Evolutionary conservation across 2,113 vertebrate genomes (phyloP).

Genomic region (Megaleporinus macrocephalus): DNA sequence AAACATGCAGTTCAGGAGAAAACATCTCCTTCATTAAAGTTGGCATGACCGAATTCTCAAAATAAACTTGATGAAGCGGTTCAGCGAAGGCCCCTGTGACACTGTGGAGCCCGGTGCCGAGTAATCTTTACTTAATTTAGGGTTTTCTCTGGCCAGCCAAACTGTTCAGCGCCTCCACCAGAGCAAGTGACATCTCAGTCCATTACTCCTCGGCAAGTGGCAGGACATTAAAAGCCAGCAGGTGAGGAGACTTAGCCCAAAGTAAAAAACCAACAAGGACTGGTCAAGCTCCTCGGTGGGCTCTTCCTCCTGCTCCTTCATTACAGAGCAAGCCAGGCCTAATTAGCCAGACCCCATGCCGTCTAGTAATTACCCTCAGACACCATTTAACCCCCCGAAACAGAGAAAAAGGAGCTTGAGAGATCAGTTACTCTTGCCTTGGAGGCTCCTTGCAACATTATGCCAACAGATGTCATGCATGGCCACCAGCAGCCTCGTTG

Average conservation of each 20-base stretch:
- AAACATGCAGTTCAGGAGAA: not conserved
- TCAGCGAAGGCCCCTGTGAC: not conserved
- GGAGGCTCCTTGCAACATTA: constrained; percentile 58
- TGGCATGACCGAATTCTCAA: not conserved
- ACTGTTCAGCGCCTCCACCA: not conserved
- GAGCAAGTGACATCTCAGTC: constrained; percentile 47
- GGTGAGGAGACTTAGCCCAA: constrained; percentile 52
- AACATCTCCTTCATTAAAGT: not conserved
- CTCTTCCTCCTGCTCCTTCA: constrained; percentile 50
- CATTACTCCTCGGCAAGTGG: constrained; percentile 56
- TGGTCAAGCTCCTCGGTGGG: constrained; percentile 49
- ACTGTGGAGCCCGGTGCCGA: not conserved
- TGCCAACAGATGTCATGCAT: constrained; percentile 65
- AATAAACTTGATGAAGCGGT: not conserved
- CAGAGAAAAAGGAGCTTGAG: constrained; percentile 50
- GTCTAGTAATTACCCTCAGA: constrained; percentile 64
- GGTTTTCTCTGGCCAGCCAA: not conserved
- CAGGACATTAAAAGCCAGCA: constrained; percentile 59
- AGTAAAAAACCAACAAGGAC: constrained; percentile 61
- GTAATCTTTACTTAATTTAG: constrained; percentile 16
- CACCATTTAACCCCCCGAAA: constrained; percentile 50
- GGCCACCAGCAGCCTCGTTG: constrained; percentile 51
- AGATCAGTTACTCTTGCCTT: constrained; percentile 61
- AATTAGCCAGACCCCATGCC: constrained; percentile 60
- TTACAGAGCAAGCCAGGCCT: constrained; percentile 61